Evolutionary conservation across 1,140 invertebrate species (phyloP).

Genomic region (Piezodorus guildinii): DNA sequence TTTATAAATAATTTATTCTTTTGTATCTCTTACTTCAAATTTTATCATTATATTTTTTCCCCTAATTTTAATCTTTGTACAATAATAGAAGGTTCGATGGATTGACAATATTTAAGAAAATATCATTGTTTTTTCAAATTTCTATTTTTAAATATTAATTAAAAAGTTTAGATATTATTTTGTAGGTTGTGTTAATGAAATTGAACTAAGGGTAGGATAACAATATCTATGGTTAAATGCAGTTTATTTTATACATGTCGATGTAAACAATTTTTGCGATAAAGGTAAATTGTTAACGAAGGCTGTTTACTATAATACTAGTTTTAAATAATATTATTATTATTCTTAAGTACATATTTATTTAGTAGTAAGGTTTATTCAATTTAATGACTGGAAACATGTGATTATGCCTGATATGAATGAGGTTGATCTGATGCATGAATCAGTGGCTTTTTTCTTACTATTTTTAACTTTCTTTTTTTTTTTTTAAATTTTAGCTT

Average conservation of each 20-base stretch:
- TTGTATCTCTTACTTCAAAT: slow-evolving; percentile 1
- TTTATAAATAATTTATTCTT: slow-evolving; percentile 8
- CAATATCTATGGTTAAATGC: slow-evolving; percentile 2
- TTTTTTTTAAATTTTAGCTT: neutral
- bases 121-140: neutral
- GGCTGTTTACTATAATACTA: slow-evolving; percentile 15
- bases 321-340: slow-evolving; percentile 10
- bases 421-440: slow-evolving; percentile 2
- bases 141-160: slow-evolving; percentile 15
- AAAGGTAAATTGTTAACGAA: slow-evolving; percentile 12
- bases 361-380: slow-evolving; percentile 8
- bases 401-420: slow-evolving; percentile 8
- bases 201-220: slow-evolving; percentile 4
- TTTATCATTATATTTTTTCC: neutral
- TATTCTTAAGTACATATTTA: slow-evolving; percentile 14
- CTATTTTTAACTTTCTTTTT: neutral
- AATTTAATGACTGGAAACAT: slow-evolving; percentile 10
- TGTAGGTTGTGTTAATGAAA: slow-evolving; percentile 10
- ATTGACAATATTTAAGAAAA: slow-evolving; percentile 8
- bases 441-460: neutral
- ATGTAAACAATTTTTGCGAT: slow-evolving; percentile 8
- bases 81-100: slow-evolving; percentile 1
- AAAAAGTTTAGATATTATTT: slow-evolving; percentile 2
- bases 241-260: slow-evolving; percentile 14
- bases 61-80: slow-evolving; percentile 3